These are phyloP conservation scores for Drosophila suzukii DNA, from an alignment of 1,140 invertebrate species.

Conservation along the genomic window DNA sequence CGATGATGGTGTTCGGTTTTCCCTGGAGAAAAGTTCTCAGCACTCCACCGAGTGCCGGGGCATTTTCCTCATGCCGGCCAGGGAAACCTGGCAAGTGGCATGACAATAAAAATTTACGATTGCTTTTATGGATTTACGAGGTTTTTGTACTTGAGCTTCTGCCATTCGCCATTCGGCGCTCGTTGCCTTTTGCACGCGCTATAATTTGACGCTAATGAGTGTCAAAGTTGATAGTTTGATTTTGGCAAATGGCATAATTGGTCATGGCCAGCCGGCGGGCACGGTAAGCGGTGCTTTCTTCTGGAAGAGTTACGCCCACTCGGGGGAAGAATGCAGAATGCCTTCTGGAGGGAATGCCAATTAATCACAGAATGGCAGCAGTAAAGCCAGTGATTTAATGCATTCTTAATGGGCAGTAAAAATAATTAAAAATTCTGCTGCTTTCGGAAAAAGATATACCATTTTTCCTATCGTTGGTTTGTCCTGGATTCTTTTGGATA, in stretches of 20 bases:
- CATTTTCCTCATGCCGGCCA: constrained; percentile 44
- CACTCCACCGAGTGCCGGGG: constrained; percentile 13
- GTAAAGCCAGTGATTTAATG: not conserved
- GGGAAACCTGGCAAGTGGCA: constrained; percentile 64
- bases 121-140: constrained; percentile 82
- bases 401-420: not conserved
- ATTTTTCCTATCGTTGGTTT: too few species aligned
- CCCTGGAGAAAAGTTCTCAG: constrained; percentile 81
- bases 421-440: not conserved
- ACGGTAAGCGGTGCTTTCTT: not conserved
- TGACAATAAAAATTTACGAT: constrained; percentile 83
- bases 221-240: constrained; percentile 78
- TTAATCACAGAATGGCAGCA: not conserved
- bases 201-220: constrained; percentile 81
- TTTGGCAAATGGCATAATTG: constrained; percentile 73
- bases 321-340: not conserved
- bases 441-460: not conserved
- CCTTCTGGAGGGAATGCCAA: not conserved
- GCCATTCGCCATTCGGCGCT: constrained; percentile 11
- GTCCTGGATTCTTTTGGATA: not conserved
- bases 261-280: constrained; percentile 11
- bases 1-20: constrained; percentile 55
- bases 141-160: constrained; percentile 57
- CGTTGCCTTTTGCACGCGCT: constrained; percentile 43
- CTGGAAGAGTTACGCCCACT: not conserved